Base-by-base conservation (phyloP, 2,888 invertebrate genomes). In the Nebria salina region DNA sequence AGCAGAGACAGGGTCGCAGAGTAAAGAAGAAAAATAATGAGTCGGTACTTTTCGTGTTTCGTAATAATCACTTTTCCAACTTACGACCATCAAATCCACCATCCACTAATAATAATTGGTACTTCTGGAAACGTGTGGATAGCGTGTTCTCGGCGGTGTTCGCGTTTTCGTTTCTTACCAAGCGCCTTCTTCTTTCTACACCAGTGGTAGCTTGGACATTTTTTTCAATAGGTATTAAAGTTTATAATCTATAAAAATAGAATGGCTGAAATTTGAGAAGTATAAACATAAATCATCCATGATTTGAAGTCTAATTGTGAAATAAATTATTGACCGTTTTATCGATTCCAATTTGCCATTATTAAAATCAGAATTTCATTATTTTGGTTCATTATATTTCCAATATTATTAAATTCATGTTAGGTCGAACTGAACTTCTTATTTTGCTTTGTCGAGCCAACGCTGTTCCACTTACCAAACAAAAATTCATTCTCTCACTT, bases 41-140 rank as follows among this genome's bases (percentile, higher is more conserved):
- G 75, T 65, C 42, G 65, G 54, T 42, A 70, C 70, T 73, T 81
- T 81, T 72, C 81, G 81, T 81, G 81, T 81, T 81, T 76, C 54
- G 76, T 81, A 76, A 73, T 81, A 81, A 81, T 81, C 81, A 80
- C 80, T 81, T 81, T 81, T 81, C 72, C 76, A 80, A 80, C 75
- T 80, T 75, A 34, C 73, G 70, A 26, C 81, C 76, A 81, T 81
- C 81, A 76, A 73, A 76, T 65, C 73, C 73, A 65, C 76, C 74
- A 42, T 42, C 76, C 76, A 81, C 76, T 81, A 81, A 81, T 81
- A 81, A 81, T 81, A 81, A 81, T 76, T 76, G 76, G 72, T 76
- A 72, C 81, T 81, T 76, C 72, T 65, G 68, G 65, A 81, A 81
- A 81, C 76, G 73, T 73, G 81, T 66, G 73, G 81, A 81, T 76